These are phyloP conservation scores for Poeciliopsis turrubarensis DNA, from an alignment of 2,113 vertebrate genomes.

Conservation along the genomic window DNA sequence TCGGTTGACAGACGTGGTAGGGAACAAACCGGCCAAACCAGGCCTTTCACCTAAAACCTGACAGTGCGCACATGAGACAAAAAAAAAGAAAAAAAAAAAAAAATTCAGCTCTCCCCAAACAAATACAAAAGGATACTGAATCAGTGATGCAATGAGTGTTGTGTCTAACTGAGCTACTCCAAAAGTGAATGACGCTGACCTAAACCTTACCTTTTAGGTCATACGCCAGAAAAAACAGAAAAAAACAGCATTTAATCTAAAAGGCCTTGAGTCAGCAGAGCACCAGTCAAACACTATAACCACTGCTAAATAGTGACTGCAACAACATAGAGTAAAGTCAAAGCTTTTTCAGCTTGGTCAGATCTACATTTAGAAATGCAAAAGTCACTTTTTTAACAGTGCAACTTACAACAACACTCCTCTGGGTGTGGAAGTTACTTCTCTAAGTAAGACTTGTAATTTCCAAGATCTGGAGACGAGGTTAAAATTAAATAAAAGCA, in stretches of 20 bases:
- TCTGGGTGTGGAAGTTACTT: no score
- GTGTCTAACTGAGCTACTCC: not conserved
- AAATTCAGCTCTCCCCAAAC: not conserved
- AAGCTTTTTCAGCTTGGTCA: not conserved
- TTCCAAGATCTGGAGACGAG: no score
- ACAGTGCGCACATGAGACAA: not conserved
- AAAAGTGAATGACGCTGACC: not conserved
- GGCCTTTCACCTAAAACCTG: constrained; percentile 23
- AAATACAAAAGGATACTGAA: constrained; percentile 9
- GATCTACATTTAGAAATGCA: no score
- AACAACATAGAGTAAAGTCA: not conserved
- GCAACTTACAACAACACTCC: no score
- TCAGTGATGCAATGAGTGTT: not conserved
- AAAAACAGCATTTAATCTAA: not conserved
- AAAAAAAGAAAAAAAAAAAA: not conserved
- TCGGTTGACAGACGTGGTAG: constrained; percentile 26
- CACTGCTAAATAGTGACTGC: not conserved
- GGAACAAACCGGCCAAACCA: constrained; percentile 65
- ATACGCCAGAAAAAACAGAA: no score
- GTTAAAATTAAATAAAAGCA: no score
- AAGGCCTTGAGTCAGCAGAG: not conserved
- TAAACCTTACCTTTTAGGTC: not conserved
- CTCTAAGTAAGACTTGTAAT: no score
- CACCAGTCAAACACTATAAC: not conserved
- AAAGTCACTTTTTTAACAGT: no score